Evolutionary conservation across 2,113 vertebrate species (phyloP).

Genomic region (Rhea pennata): DNA sequence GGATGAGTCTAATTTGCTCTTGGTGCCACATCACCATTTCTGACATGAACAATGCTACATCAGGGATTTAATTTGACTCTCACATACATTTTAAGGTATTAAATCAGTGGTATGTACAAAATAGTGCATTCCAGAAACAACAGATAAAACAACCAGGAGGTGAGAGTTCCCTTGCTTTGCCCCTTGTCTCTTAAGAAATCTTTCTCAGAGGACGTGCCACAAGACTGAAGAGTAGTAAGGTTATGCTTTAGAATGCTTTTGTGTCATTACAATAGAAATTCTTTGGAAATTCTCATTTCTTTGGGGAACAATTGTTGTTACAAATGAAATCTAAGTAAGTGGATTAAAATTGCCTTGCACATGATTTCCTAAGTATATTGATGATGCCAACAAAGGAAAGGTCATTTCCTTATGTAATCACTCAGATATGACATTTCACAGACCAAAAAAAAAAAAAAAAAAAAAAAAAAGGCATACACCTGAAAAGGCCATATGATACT

Average conservation of each 20-base stretch:
- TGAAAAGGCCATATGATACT: background rate
- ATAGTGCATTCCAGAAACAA: background rate
- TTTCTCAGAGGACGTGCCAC: background rate
- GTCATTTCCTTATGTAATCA: background rate
- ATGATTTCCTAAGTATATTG: background rate
- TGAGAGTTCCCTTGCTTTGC: background rate
- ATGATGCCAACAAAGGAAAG: background rate
- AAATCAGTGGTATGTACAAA: background rate
- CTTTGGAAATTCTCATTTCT: background rate
- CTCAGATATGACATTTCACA: background rate
- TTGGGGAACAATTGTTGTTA: background rate
- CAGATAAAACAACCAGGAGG: background rate
- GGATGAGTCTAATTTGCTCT: background rate
- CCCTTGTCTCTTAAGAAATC: background rate
- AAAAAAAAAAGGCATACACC: background rate
- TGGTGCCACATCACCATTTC: background rate
- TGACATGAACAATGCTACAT: background rate
- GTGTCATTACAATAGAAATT: background rate
- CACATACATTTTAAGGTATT: background rate
- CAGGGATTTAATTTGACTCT: background rate
- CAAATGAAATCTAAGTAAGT: background rate
- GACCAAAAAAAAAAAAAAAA: background rate
- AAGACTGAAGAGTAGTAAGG: background rate
- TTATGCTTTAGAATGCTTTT: background rate
- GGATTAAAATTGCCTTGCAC: background rate